Percentiles rank a stretch among this genome's conserved stretches.
Conservation (phyloP, 2,888 invertebrate genomes). For the Nymphalis urticae region DNA sequence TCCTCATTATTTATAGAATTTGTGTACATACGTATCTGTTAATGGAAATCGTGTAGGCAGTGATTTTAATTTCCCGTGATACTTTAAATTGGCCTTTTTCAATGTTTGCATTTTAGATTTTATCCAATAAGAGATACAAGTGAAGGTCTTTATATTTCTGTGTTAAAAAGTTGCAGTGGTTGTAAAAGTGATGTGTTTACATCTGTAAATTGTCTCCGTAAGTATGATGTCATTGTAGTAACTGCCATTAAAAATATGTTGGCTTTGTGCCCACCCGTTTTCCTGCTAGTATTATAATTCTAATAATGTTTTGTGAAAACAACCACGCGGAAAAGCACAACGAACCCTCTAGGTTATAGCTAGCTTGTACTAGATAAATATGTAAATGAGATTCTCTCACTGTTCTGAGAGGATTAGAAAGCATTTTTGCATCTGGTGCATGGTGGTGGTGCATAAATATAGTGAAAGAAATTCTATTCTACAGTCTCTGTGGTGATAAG, state of each 20-base stretch:
- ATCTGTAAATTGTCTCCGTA: constrained; percentile 72
- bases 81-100: constrained; percentile 55
- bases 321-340: constrained; percentile 67
- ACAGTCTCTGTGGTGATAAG: constrained; percentile 5
- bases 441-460: constrained; percentile 28
- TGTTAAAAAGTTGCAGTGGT: constrained; percentile 51
- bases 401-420: constrained; percentile 42
- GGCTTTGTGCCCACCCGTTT: constrained; percentile 81
- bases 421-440: constrained; percentile 28
- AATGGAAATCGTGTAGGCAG: constrained; percentile 69
- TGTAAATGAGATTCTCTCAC: constrained; percentile 52
- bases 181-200: constrained; percentile 77
- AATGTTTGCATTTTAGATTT: constrained; percentile 40
- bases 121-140: constrained; percentile 27
- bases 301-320: constrained; percentile 62
- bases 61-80: constrained; percentile 68
- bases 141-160: constrained; percentile 39
- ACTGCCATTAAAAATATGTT: constrained; percentile 75
- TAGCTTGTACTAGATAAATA: constrained; percentile 59
- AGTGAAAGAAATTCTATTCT: constrained; percentile 5
- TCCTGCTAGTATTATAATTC: constrained; percentile 67
- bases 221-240: constrained; percentile 80
- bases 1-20: constrained; percentile 45
- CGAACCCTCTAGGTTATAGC: constrained; percentile 67
- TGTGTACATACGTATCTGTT: constrained; percentile 47